A percentile compares a stretch with the other conserved stretches of the same genome.
phyloP scores from a whole-genome alignment of 2,888 invertebrate species.

The Platyscelio sp. region DNA sequence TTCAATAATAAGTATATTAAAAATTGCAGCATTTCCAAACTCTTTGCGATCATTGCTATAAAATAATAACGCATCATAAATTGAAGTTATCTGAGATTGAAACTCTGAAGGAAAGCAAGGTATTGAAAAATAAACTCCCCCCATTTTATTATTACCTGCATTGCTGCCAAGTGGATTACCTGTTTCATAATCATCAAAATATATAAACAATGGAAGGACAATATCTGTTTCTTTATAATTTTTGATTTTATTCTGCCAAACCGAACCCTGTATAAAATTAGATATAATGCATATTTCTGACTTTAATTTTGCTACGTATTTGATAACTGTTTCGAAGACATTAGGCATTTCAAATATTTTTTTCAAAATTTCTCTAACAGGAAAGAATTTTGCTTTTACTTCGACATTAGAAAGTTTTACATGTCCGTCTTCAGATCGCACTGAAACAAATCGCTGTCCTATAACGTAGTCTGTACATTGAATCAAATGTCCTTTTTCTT shows the following conservation, averaged over 20 bases:
- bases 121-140: slow-evolving; percentile 47
- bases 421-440: slow-evolving; percentile 4
- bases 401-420: slow-evolving; percentile 4
- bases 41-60: slow-evolving; percentile 40
- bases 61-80: slow-evolving; percentile 51
- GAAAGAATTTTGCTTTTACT: slow-evolving; percentile 32
- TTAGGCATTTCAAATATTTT: slow-evolving; percentile 42
- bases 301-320: neutral
- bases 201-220: slow-evolving; percentile 27
- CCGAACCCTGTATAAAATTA: slow-evolving; percentile 4
- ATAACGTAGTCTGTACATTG: neutral
- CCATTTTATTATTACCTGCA: slow-evolving; percentile 52
- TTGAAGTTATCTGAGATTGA: slow-evolving; percentile 34
- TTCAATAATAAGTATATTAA: slow-evolving; percentile 57
- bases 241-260: slow-evolving; percentile 11
- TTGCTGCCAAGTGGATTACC: slow-evolving; percentile 53
- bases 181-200: slow-evolving; percentile 41
- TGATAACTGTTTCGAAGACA: neutral
- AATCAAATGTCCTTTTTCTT: neutral
- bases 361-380: slow-evolving; percentile 45
- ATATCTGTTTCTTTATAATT: slow-evolving; percentile 10
- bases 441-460: neutral
- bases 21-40: slow-evolving; percentile 37
- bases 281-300: neutral
- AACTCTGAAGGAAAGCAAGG: slow-evolving; percentile 47